Evolutionary conservation across 2,888 invertebrate genomes (phyloP).

Genomic region (Ormia ochracea): DNA sequence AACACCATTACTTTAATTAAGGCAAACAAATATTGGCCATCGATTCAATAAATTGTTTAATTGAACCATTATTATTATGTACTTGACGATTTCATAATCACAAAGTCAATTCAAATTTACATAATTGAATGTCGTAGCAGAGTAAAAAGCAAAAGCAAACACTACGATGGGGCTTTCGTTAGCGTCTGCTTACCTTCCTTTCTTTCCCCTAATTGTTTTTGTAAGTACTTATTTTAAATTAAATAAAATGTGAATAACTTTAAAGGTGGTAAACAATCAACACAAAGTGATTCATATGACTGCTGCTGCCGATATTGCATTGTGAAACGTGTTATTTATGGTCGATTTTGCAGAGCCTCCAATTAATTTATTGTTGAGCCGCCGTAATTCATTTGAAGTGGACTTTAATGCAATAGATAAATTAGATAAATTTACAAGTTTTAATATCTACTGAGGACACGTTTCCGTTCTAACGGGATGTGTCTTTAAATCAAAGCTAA

Average conservation of each 20-base stretch:
- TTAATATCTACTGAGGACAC: too few relatives aligned
- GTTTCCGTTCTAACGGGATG: too few relatives aligned
- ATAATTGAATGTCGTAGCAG: slow-evolving; percentile 24
- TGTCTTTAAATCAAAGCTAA: too few relatives aligned
- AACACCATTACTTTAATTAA: slow-evolving; percentile 14
- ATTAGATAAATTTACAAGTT: too few relatives aligned
- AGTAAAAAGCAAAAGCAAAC: neutral
- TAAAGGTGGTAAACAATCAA: neutral
- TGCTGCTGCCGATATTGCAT: neutral
- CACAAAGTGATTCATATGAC: neutral
- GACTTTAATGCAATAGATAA: too few relatives aligned
- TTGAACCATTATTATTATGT: slow-evolving; percentile 1
- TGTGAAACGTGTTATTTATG: neutral
- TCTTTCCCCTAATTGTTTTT: neutral
- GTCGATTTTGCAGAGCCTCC: neutral
- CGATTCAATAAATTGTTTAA: neutral
- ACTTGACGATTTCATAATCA: slow-evolving; percentile 25
- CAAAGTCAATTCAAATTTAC: neutral
- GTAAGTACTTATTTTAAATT: neutral
- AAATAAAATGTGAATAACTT: neutral
- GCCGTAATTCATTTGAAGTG: too few relatives aligned
- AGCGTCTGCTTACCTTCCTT: slow-evolving; percentile 13
- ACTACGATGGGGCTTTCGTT: neutral
- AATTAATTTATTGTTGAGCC: neutral
- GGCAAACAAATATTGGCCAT: slow-evolving; percentile 25